A percentile compares a stretch with the other conserved stretches of the same genome.
These are phyloP conservation scores for Polyommatus icarus DNA, from an alignment of 2,888 invertebrate species.

Conservation along the genomic window DNA sequence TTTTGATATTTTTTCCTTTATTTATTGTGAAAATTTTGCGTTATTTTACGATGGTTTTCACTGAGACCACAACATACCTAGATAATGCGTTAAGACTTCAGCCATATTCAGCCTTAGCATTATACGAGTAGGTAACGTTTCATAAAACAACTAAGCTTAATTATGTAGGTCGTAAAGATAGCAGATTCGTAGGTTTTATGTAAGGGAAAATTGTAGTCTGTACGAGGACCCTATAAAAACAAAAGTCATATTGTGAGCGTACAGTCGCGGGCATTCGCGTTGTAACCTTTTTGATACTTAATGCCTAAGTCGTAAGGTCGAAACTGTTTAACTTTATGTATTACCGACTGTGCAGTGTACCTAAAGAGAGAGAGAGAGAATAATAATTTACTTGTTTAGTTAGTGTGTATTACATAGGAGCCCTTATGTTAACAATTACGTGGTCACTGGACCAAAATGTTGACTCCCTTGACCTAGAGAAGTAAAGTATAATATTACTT, in stretches of 20 bases:
- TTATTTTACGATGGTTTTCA: no score
- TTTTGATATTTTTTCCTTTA: no score
- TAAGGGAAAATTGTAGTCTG: slow-evolving; percentile 7
- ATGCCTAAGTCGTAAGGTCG: background rate
- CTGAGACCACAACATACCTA: no score
- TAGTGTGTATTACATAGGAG: slow-evolving; percentile 12
- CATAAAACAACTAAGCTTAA: background rate
- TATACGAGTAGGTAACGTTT: no score
- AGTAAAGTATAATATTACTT: no score
- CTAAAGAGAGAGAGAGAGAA: slow-evolving; percentile 1
- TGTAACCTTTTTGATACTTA: background rate
- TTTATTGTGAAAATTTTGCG: no score
- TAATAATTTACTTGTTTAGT: slow-evolving; percentile 15
- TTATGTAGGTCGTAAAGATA: slow-evolving; percentile 2
- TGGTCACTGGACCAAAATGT: slow-evolving; percentile 4
- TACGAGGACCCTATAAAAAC: slow-evolving; percentile 8
- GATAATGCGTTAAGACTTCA: no score
- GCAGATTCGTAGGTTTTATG: slow-evolving; percentile 12
- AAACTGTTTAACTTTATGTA: background rate
- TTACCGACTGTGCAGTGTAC: background rate
- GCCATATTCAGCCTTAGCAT: no score
- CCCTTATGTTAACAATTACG: slow-evolving; percentile 9
- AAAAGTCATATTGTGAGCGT: slow-evolving; percentile 12
- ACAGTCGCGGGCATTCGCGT: background rate
- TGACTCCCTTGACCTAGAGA: background rate